phyloP scores from a whole-genome alignment of 1,140 invertebrate species.

The Metopolophium dirhodum region DNA sequence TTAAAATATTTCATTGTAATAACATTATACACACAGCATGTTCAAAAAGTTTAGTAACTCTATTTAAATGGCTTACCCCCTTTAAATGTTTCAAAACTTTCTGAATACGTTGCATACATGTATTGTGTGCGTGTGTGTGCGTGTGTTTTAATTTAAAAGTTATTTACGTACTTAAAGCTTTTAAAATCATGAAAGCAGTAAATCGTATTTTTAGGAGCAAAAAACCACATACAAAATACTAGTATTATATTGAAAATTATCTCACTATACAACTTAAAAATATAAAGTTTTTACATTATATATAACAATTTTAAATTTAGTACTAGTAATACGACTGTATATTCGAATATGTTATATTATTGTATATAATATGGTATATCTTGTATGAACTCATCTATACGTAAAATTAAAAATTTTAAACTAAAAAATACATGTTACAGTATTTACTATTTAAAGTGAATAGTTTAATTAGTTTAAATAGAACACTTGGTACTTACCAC shows the following conservation, averaged over 20 bases:
- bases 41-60: conserved; percentile 22
- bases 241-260: not conserved
- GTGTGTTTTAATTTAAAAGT: conserved; percentile 28
- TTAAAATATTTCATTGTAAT: not conserved
- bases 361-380: not conserved
- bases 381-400: not conserved
- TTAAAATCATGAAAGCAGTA: not conserved
- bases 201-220: not conserved
- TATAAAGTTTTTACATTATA: not conserved
- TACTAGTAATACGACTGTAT: not conserved
- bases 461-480: too few relatives aligned
- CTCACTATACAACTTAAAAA: not conserved
- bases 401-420: not conserved
- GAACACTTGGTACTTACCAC: too few relatives aligned
- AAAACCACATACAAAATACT: not conserved
- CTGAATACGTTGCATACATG: not conserved
- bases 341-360: too few relatives aligned
- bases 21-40: not conserved
- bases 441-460: not conserved
- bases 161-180: not conserved
- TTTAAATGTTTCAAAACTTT: conserved; percentile 26
- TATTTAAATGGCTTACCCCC: not conserved
- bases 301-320: not conserved
- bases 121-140: not conserved
- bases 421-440: not conserved